Conservation (phyloP, 2,797 vertebrate species). For the Characodon lateralis region DNA sequence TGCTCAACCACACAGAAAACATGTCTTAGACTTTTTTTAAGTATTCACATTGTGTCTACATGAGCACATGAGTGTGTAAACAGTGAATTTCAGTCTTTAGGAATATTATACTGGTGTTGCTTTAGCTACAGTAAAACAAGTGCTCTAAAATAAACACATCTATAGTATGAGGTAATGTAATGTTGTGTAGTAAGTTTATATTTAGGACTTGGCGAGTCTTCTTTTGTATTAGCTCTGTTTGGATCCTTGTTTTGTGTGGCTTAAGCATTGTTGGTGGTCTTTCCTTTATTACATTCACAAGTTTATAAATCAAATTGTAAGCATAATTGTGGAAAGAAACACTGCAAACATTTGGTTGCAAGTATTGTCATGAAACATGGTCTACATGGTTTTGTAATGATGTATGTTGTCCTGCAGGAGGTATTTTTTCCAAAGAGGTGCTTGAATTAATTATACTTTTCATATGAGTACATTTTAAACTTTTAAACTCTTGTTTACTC, state of each 20-base stretch:
- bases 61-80: too few relatives aligned
- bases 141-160: not conserved
- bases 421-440: constrained; percentile 7
- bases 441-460: constrained; percentile 8
- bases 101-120: constrained; percentile 13
- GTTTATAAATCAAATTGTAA: constrained; percentile 38
- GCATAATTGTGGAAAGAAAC: constrained; percentile 47
- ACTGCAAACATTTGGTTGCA: constrained; percentile 31
- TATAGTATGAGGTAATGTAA: constrained; percentile 34
- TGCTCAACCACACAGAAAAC: too few relatives aligned
- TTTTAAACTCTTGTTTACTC: constrained; percentile 7
- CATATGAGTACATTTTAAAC: constrained; percentile 22
- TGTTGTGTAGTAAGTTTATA: constrained; percentile 18
- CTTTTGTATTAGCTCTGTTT: constrained; percentile 8
- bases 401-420: constrained; percentile 19
- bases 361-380: constrained; percentile 49
- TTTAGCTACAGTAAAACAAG: constrained; percentile 30
- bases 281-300: constrained; percentile 19
- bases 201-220: not conserved
- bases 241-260: constrained; percentile 4
- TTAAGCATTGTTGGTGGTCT: constrained; percentile 38
- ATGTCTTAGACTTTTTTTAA: too few relatives aligned
- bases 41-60: too few relatives aligned
- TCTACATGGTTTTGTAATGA: constrained; percentile 51
- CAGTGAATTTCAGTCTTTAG: constrained; percentile 2